Conservation (phyloP, 2,888 invertebrate genomes). For the Pilophorus perplexus region DNA sequence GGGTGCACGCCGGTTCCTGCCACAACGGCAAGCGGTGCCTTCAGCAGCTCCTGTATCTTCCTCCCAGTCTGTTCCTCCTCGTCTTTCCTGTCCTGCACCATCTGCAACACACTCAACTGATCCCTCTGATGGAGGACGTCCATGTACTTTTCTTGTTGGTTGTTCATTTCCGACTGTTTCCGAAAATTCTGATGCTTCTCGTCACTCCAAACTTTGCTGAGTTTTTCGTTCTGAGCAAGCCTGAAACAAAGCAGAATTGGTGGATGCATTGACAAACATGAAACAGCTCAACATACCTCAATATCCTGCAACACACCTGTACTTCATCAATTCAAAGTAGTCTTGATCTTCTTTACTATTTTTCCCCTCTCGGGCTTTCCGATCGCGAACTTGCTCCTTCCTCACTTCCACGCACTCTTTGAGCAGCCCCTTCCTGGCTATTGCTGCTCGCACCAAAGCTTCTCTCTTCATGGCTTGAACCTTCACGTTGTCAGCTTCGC, state of each 20-base stretch:
- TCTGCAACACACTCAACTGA: neutral
- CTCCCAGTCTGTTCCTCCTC: neutral
- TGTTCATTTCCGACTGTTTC: neutral
- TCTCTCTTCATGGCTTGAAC: neutral
- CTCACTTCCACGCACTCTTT: neutral
- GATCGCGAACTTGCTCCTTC: slow-evolving; percentile 4
- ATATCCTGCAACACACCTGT: no score
- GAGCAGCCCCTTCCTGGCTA: no score
- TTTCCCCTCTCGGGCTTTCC: no score
- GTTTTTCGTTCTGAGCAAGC: neutral
- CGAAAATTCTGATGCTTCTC: neutral
- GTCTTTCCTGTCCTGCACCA: neutral
- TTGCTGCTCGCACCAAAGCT: neutral
- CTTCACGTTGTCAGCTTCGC: neutral
- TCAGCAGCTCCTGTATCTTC: neutral
- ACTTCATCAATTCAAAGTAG: no score
- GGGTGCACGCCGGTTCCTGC: slow-evolving; percentile 6
- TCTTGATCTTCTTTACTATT: no score
- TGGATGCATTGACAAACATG: no score
- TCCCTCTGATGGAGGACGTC: neutral
- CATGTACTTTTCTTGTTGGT: neutral
- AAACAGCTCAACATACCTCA: no score
- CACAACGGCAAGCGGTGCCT: neutral
- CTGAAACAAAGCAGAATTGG: no score
- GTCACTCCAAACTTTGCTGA: neutral